Conservation (phyloP, 2,797 vertebrate genomes). For the Margarornis squamiger region DNA sequence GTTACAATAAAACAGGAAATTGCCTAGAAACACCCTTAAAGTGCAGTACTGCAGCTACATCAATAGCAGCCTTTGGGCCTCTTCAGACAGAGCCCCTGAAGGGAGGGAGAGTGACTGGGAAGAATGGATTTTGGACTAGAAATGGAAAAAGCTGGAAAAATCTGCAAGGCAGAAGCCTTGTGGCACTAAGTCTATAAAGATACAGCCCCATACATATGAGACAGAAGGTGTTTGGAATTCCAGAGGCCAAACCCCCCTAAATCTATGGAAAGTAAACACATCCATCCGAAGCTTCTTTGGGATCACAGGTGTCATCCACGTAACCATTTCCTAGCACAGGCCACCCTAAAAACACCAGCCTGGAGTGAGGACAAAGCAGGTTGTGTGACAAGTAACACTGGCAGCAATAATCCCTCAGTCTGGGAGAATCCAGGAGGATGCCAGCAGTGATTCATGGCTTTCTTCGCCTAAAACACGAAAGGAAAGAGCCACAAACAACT, state of each 20-base stretch:
- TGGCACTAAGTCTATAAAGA: not conserved
- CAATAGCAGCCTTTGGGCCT: conserved; percentile 67
- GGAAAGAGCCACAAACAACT: not conserved
- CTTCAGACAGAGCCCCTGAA: conserved; percentile 5
- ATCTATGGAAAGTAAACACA: not conserved
- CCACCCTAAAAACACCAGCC: not conserved
- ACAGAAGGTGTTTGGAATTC: not conserved
- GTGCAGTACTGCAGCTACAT: conserved; percentile 70
- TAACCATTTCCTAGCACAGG: not conserved
- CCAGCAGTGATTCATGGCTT: conserved; percentile 80
- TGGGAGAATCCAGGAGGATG: not conserved
- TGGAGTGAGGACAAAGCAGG: not conserved
- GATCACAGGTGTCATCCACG: not conserved
- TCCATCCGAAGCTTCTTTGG: not conserved
- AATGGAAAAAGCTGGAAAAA: conserved; percentile 1
- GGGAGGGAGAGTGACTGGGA: conserved; percentile 11
- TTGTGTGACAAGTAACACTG: not conserved
- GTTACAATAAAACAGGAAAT: not conserved
- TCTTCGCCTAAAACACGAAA: conserved; percentile 82
- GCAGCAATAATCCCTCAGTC: not conserved
- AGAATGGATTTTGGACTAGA: not conserved
- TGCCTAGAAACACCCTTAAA: conserved; percentile 69
- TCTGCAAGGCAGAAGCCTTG: conserved; percentile 29
- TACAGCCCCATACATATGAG: not conserved
- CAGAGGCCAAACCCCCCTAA: not conserved